These are phyloP conservation scores for Hippocampus zosterae DNA, from an alignment of 2,113 vertebrate species.

Conservation along the genomic window DNA sequence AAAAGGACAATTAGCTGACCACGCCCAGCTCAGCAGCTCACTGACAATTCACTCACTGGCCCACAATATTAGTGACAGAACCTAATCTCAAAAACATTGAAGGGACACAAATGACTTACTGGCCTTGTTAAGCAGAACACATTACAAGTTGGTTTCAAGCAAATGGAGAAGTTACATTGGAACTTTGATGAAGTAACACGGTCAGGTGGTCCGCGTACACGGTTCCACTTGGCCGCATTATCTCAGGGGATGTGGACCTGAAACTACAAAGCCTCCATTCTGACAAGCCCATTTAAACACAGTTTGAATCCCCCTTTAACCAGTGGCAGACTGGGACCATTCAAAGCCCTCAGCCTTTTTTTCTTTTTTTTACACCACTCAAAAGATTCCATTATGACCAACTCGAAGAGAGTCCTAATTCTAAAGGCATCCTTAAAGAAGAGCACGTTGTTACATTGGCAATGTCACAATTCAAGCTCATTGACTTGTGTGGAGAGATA, in stretches of 20 bases:
- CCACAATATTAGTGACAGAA: neutral
- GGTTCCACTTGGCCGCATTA: slow-evolving; percentile 32
- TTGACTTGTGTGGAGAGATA: slow-evolving; percentile 24
- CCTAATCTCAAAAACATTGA: neutral
- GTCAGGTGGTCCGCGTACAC: neutral
- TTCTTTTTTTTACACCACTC: slow-evolving; percentile 31
- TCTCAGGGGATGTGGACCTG: slow-evolving; percentile 43
- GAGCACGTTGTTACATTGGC: slow-evolving; percentile 40
- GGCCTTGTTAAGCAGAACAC: too few species aligned
- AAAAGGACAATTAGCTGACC: slow-evolving; percentile 42
- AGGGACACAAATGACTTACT: neutral
- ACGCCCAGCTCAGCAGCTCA: slow-evolving; percentile 25
- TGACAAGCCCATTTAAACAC: slow-evolving; percentile 48
- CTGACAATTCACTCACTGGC: neutral
- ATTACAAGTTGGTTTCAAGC: too few species aligned
- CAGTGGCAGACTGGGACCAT: slow-evolving; percentile 43
- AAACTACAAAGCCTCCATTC: slow-evolving; percentile 64
- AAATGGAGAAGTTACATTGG: too few species aligned
- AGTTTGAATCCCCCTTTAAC: slow-evolving; percentile 51
- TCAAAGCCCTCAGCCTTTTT: slow-evolving; percentile 52
- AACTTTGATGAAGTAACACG: neutral
- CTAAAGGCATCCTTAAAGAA: slow-evolving; percentile 48
- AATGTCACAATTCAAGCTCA: slow-evolving; percentile 48
- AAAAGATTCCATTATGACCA: slow-evolving; percentile 61
- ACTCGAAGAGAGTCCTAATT: slow-evolving; percentile 55